Evolutionary conservation across 2,888 invertebrate genomes (phyloP), one percentile per base, ranked within the genome.

Genomic region (Galerucella pusilla): DNA sequence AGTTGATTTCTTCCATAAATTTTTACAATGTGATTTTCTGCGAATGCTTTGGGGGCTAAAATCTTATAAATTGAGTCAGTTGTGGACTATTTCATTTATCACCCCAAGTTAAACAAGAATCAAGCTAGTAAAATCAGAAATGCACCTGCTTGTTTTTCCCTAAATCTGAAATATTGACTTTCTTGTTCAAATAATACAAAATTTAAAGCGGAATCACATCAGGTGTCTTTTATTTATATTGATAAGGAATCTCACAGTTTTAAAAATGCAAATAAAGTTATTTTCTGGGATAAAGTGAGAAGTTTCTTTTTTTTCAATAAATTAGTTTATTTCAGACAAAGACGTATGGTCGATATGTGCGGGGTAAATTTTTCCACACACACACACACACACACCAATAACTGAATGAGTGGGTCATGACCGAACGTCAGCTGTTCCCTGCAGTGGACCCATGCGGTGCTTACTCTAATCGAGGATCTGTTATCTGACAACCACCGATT

Each of bases 361-460:
- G 84, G 84, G 64, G 64, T 46, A 46, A 45, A 46, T 45, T 65
- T 65, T 46, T 65, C 42, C 63, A n/a, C 63, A n/a, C 16, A 63
- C 42, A n/a, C 16, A 63, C 35, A 35, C 35, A 35, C n/a, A 65
- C 35, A 35, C 63, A n/a, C 84, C 20, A 16, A 20, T 42, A 63
- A 46, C 45, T 11, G 64, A 57, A 64, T 11, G 86, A 86, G 86
- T 86, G 86, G 86, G 85, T 85, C 85, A 85, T 86, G 86, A 86
- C 85, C 86, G 86, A 86, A 86, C 86, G 86, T 86, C 86, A 86
- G 86, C 86, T 85, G 86, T 85, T 84, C 80, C 84, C 85, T 82
- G 85, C 84, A 79, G 85, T 75, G 86, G 83, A 78, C 85, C 81
- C 86, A 85, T 84, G 86, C 86, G 80, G 86, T 79, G 86, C 84